These are phyloP conservation scores for Eulithis testata DNA, from an alignment of 2,888 invertebrate species.

Conservation along the genomic window DNA sequence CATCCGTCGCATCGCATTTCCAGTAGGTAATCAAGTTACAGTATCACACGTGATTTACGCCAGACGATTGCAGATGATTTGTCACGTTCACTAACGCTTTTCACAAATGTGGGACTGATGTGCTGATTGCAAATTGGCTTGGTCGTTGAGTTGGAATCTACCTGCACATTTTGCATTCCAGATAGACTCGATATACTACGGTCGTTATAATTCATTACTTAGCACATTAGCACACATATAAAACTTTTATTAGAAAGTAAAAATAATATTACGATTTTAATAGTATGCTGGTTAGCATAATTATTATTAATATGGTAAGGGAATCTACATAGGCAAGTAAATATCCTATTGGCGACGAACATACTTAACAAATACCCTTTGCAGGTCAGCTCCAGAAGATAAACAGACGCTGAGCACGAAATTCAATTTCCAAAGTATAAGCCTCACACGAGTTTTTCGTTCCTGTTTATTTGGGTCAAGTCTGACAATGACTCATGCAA, in stretches of 20 bases:
- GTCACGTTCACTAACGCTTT: slow-evolving; percentile 33
- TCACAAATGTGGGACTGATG: slow-evolving; percentile 24
- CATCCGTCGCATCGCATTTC: slow-evolving; percentile 25
- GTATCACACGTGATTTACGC: slow-evolving; percentile 29
- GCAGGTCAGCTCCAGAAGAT: slow-evolving; percentile 50
- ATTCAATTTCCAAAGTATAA: slow-evolving; percentile 71
- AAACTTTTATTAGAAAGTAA: too few relatives aligned
- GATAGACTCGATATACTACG: background rate
- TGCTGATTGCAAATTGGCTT: slow-evolving; percentile 20
- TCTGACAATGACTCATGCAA: slow-evolving; percentile 59
- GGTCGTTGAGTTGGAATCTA: slow-evolving; percentile 10
- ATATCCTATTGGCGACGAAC: slow-evolving; percentile 6
- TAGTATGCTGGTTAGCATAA: too few relatives aligned
- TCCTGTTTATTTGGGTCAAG: slow-evolving; percentile 74
- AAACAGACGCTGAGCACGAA: slow-evolving; percentile 56
- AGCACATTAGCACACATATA: too few relatives aligned
- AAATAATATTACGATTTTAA: too few relatives aligned
- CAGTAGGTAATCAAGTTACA: slow-evolving; percentile 35
- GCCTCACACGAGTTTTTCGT: slow-evolving; percentile 64
- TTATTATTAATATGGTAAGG: background rate
- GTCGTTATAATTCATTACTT: too few relatives aligned
- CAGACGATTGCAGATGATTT: slow-evolving; percentile 11
- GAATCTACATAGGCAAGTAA: background rate
- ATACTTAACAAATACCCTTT: slow-evolving; percentile 51
- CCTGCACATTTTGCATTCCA: slow-evolving; percentile 10